These are phyloP conservation scores for Rhinichthys klamathensis DNA, from an alignment of 2,113 vertebrate genomes.

Conservation along the genomic window DNA sequence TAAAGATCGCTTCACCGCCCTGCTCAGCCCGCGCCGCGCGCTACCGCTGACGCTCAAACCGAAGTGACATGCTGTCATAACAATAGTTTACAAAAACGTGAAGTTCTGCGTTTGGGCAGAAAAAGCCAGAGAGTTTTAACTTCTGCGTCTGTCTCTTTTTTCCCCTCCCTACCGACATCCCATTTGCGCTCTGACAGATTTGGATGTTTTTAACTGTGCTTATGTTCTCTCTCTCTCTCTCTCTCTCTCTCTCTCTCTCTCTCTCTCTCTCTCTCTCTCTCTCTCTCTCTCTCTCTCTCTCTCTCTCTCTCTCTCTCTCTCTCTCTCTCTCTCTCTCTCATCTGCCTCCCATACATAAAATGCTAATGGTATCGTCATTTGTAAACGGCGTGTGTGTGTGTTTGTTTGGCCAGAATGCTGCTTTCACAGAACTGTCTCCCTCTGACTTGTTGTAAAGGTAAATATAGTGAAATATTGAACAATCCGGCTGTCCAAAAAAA, in stretches of 20 bases:
- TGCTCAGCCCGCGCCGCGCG: constrained; percentile 76
- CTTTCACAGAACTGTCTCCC: constrained; percentile 20
- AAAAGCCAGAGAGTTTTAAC: constrained; percentile 73
- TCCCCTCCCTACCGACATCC: neutral
- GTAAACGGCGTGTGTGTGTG: neutral
- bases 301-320: neutral
- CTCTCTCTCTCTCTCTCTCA: neutral
- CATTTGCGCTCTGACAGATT: constrained; percentile 26
- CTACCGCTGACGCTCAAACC: constrained; percentile 93
- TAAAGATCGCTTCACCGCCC: constrained; percentile 88
- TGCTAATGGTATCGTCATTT: neutral
- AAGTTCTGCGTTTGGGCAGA: constrained; percentile 81
- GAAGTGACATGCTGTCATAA: constrained; percentile 98
- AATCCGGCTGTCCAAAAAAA: constrained; percentile 54
- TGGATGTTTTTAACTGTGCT: constrained; percentile 13
- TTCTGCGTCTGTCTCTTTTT: constrained; percentile 58
- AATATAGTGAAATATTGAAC: constrained; percentile 34
- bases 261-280: no score
- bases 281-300: neutral
- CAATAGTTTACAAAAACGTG: constrained; percentile 85
- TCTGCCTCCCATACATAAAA: neutral
- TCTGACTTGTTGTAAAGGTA: constrained; percentile 19
- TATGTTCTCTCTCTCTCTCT: neutral
- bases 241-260: no score
- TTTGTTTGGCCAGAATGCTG: neutral